Evolutionary conservation across 35 echinoderm and acorn worm species (phyloP).

Genomic region (Apostichopus californicus): DNA sequence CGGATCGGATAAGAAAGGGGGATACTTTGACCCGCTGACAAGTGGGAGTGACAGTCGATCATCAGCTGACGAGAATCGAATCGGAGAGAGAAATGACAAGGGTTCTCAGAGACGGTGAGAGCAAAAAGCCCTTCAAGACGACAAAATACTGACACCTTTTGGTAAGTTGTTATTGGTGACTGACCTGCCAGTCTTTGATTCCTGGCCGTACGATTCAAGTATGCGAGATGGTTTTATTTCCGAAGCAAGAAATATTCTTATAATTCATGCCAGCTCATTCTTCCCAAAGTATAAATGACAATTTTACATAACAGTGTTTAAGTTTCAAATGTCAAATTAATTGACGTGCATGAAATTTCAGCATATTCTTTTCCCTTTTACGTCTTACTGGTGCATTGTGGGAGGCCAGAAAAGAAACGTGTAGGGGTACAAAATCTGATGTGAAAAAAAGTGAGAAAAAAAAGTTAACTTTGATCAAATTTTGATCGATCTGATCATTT

Average conservation of each 20-base stretch:
- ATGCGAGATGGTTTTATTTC: background rate
- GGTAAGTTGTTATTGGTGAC: background rate
- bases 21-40: background rate
- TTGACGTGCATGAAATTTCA: background rate
- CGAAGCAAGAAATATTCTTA: background rate
- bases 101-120: background rate
- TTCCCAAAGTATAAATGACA: background rate
- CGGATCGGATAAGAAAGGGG: background rate
- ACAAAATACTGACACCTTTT: conserved; percentile 3
- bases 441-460: background rate
- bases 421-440: background rate
- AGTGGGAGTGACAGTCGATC: conserved; percentile 29
- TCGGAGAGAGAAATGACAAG: background rate
- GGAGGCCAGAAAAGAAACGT: too few species aligned
- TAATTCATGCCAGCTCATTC: background rate
- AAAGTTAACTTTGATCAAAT: background rate
- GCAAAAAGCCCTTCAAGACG: background rate
- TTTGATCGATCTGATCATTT: background rate
- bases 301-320: background rate
- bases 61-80: background rate
- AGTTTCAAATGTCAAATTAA: background rate
- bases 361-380: background rate
- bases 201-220: background rate
- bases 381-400: too few species aligned
- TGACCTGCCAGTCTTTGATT: background rate